Evolutionary conservation across 1,140 invertebrate species (phyloP).

Genomic region (Leptinotarsa undecemlineata): DNA sequence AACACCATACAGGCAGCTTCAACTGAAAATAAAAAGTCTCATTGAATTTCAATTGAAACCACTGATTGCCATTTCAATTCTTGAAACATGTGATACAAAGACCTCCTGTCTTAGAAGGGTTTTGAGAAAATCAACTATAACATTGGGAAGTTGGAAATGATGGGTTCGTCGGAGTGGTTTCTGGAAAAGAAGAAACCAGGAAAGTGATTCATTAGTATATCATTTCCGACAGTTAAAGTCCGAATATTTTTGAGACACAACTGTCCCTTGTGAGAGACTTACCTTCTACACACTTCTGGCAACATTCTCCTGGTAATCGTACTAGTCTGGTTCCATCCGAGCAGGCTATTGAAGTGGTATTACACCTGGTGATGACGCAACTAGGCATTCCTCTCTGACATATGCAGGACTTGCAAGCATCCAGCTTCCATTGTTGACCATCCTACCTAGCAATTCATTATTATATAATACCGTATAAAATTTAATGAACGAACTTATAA

Average conservation of each 20-base stretch:
- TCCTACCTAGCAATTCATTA: slow-evolving; percentile 63
- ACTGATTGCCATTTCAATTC: no score
- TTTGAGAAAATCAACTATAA: no score
- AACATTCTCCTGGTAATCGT: slow-evolving; percentile 78
- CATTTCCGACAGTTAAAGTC: no score
- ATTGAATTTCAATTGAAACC: no score
- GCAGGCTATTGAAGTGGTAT: slow-evolving; percentile 63
- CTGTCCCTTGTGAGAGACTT: slow-evolving; percentile 43
- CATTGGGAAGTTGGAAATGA: no score
- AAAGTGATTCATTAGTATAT: no score
- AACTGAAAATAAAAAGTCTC: slow-evolving; percentile 57
- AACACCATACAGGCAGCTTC: slow-evolving; percentile 90
- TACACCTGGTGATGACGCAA: slow-evolving; percentile 79
- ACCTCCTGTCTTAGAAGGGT: no score
- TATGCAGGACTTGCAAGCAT: slow-evolving; percentile 82
- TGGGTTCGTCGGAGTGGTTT: no score
- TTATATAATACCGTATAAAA: slow-evolving; percentile 30
- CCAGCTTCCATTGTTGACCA: slow-evolving; percentile 83
- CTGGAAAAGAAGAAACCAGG: no score
- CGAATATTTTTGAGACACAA: no score
- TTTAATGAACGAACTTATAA: no score
- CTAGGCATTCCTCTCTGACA: slow-evolving; percentile 79
- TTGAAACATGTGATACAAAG: no score
- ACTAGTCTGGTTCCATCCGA: slow-evolving; percentile 72
- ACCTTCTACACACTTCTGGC: slow-evolving; percentile 82